Base-by-base conservation (phyloP, 2,113 vertebrate species). In the Periophthalmodon schlosseri region DNA sequence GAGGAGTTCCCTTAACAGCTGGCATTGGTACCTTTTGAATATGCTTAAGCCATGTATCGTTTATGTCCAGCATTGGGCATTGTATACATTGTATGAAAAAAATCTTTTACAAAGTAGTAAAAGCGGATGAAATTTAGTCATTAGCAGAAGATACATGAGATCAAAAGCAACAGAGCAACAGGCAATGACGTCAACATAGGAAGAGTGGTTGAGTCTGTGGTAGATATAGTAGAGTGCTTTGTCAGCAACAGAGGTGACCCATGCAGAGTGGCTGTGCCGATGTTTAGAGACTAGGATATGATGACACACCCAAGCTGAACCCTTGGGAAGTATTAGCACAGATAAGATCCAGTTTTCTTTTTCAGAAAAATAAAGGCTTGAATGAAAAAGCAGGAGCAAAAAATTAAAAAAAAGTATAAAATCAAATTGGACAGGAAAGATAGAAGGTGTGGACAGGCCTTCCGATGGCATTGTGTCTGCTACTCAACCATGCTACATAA, bases 401-500 rank as follows among this genome's bases (percentile, higher is more conserved):
- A 21, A n/a, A n/a, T n/a, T n/a, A n/a, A 44, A 10, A 44, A 77
- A 76, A 85, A 86, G 79, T 86, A 79, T 87, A 78, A 90, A 86
- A 77, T 46, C 47, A 80, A 78, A 71, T 79, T 56, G 77, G 86
- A 87, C 82, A 85, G 74, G 70, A 84, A 79, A 83, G 80, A 81
- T 74, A 80, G 79, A 58, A 86, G 78, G 56, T 83, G 87, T 84
- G 86, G 82, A 87, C 85, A 86, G 88, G 92, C 89, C 91, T 87
- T 92, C 91, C 90, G 88, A 87, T 88, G 90, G 88, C 90, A 93
- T 90, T 92, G 90, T 92, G 85, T 93, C 89, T 92, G 93, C 92
- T 92, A 91, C 91, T 92, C 90, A 90, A 92, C 91, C 92, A 93
- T 93, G 95, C 95, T 96, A 95, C 92, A 94, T 93, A 94, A 95